Base-by-base conservation (phyloP, 1,140 invertebrate genomes). In the Venustaconcha ellipsiformis region DNA sequence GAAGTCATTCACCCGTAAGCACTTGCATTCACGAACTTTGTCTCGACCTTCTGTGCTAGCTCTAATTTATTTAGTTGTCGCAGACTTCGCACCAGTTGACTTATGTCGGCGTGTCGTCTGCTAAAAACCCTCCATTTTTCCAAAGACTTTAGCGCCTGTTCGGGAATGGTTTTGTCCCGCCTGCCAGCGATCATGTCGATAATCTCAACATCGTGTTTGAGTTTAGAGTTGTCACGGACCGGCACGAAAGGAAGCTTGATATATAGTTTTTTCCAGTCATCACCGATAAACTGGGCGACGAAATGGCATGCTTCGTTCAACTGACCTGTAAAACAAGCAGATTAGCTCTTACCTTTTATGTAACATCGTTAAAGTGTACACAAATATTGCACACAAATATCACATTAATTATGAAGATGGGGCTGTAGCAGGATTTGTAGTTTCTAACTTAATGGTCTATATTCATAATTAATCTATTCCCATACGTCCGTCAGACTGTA, bases 91-190 rank as follows among this genome's bases (percentile, higher is more conserved):
- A 77, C 72, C 20, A 77, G 30, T 55, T 71, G 70, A 13, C 70
- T 57, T 14, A 77, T 70, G 48, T 77, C 75, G 5, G 69, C 69
- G 18, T 67, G 55, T 63, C 26, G 59, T 17, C 75, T 20, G 48
- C 69, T 77, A 72, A 77, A 77, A 18, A 70, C 72, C 70, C 75
- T 63, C 75, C 75, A 77, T 68, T 77, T 77, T 72, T 77, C 75
- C 62, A 77, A 67, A 56, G 64, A 59, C 62, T 77, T 72, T 6
- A 77, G 59, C 15, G 75, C 75, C 48, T 77, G 75, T 20, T 77
- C 75, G 26, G 72, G 70, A 20, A 59, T 11, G 5, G 75, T 77
- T 67, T 57, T 71, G 58, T 77, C 75, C 62, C 75, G 55, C 37
- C 75, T 62, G 20, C 70, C 75, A 62, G 70, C 72, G 26, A 71